phyloP scores from a whole-genome alignment of 2,113 vertebrate species.

The Sardina pilchardus region DNA sequence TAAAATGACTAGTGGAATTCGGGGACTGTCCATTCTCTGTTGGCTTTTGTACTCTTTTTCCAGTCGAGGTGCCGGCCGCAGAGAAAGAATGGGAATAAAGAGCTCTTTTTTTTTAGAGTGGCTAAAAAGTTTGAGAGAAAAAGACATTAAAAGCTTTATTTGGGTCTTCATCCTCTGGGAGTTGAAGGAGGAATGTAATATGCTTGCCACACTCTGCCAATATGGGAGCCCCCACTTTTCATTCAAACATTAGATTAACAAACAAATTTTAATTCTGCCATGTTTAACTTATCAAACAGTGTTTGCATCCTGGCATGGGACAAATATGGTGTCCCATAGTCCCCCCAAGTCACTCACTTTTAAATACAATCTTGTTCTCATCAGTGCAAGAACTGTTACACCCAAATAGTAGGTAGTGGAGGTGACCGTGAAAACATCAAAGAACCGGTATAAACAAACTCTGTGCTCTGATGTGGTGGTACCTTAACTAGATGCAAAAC shows the following conservation, averaged over 20 bases:
- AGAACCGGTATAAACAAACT: neutral
- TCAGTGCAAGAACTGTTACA: neutral
- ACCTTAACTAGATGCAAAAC: neutral
- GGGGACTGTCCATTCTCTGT: neutral
- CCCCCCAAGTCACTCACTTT: neutral
- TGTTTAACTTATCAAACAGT: neutral
- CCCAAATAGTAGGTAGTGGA: neutral
- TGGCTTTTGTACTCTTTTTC: neutral
- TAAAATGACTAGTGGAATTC: conserved; percentile 3
- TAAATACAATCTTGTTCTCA: neutral
- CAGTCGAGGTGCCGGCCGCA: neutral
- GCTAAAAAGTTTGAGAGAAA: neutral
- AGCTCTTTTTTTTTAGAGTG: neutral
- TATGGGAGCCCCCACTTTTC: neutral
- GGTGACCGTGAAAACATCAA: neutral
- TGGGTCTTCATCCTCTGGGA: neutral
- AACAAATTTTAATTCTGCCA: neutral
- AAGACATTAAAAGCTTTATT: neutral
- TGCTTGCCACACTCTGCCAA: neutral
- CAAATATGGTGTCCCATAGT: too few species aligned
- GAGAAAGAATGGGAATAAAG: conserved; percentile 12
- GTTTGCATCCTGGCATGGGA: neutral
- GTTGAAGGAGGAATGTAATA: neutral
- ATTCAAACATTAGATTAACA: neutral
- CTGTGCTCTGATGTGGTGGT: conserved; percentile 1